Percentiles rank a stretch among this genome's conserved stretches.
phyloP scores from a whole-genome alignment of 2,888 invertebrate genomes.

The Polyploca ridens region DNA sequence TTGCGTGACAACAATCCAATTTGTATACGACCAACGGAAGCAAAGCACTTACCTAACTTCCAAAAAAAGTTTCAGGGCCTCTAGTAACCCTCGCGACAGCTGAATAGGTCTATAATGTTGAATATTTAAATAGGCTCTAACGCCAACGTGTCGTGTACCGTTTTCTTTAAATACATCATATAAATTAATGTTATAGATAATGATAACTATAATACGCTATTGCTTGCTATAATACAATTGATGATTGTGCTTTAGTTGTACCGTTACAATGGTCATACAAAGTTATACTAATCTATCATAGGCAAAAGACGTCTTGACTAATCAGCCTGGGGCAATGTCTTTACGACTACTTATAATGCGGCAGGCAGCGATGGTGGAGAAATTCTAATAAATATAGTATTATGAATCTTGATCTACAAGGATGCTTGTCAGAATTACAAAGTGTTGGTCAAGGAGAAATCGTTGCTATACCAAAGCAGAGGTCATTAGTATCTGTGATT shows the following conservation, averaged over 20 bases:
- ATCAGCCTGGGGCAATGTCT: not conserved
- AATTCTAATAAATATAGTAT: too few species aligned
- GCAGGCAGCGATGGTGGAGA: not conserved
- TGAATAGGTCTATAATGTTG: slow-evolving; percentile 1
- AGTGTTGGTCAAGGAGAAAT: too few species aligned
- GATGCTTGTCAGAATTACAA: too few species aligned
- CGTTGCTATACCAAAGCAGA: too few species aligned
- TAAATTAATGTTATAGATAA: not conserved
- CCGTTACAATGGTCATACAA: not conserved
- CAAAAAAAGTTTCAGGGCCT: slow-evolving; percentile 6
- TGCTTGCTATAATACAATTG: not conserved
- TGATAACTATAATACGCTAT: not conserved
- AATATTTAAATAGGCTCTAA: slow-evolving; percentile 2
- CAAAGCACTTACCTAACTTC: not conserved
- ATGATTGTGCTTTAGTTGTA: not conserved
- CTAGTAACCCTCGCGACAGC: not conserved
- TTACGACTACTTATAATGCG: not conserved
- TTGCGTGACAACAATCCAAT: slow-evolving; percentile 6
- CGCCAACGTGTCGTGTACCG: not conserved
- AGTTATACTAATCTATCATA: not conserved
- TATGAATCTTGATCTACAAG: too few species aligned
- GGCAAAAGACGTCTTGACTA: not conserved
- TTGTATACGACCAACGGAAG: not conserved
- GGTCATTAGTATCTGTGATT: too few species aligned
- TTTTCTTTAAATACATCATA: not conserved